These are phyloP conservation scores for Porites divaricata DNA, from an alignment of 92 coral and sea anemone genomes.

Conservation along the genomic window DNA sequence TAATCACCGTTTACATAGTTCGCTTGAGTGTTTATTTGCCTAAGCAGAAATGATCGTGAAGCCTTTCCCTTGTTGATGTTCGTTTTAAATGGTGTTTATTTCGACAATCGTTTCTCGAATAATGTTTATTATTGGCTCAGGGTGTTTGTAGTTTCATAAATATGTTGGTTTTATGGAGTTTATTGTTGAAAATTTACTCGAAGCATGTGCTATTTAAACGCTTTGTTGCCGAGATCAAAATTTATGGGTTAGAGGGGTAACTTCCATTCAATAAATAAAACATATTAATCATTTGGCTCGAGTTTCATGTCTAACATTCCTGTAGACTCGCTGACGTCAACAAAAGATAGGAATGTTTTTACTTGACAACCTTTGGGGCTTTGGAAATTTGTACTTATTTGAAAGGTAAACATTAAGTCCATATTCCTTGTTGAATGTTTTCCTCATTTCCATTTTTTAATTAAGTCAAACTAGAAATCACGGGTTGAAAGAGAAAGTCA, in stretches of 20 bases:
- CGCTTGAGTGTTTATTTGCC: constrained; percentile 45
- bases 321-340: neutral
- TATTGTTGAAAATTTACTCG: neutral
- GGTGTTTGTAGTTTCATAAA: constrained; percentile 18
- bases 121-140: constrained; percentile 16
- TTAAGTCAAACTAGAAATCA: neutral
- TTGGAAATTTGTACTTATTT: neutral
- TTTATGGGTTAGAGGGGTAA: too few relatives aligned
- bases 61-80: constrained; percentile 38
- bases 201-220: neutral
- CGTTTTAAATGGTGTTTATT: constrained; percentile 23
- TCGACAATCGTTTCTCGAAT: constrained; percentile 16
- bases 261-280: too few relatives aligned
- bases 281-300: neutral
- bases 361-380: neutral
- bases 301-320: neutral
- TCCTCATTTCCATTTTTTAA: neutral
- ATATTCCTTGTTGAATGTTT: neutral
- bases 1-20: constrained; percentile 17
- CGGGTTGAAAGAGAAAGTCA: neutral
- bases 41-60: constrained; percentile 9
- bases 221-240: neutral
- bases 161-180: constrained; percentile 3
- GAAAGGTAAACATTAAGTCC: neutral
- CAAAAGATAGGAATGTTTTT: neutral